Evolutionary conservation across 2,888 invertebrate genomes (phyloP).

Genomic region (Synergus umbraculus): DNA sequence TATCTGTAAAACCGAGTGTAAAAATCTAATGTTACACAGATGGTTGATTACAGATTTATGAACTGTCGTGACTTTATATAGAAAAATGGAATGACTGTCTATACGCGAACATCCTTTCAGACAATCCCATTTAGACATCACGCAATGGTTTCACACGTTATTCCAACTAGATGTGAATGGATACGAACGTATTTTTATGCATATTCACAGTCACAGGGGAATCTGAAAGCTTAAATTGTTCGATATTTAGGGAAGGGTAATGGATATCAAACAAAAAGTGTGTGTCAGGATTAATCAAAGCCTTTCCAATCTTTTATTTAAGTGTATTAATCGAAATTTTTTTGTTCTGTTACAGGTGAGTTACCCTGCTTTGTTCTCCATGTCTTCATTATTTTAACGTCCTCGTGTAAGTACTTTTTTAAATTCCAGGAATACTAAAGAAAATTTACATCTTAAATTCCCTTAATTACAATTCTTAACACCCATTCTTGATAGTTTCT

Average conservation of each 20-base stretch:
- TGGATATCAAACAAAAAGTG: neutral
- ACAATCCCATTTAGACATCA: constrained; percentile 7
- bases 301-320: neutral
- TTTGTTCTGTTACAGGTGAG: constrained; percentile 24
- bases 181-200: neutral
- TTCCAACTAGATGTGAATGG: neutral
- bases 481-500: neutral
- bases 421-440: neutral
- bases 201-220: neutral
- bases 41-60: neutral
- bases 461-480: no score
- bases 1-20: neutral
- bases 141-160: neutral
- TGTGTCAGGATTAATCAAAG: neutral
- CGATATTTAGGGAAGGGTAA: neutral
- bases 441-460: neutral
- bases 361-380: neutral
- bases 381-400: neutral
- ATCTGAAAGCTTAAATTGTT: neutral
- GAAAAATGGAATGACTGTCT: neutral
- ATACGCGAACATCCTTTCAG: neutral
- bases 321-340: neutral
- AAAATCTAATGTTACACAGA: neutral
- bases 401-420: constrained; percentile 6
- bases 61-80: neutral